Evolutionary conservation across 2,888 invertebrate genomes (phyloP).

Genomic region (Microctonus aethiopoides): DNA sequence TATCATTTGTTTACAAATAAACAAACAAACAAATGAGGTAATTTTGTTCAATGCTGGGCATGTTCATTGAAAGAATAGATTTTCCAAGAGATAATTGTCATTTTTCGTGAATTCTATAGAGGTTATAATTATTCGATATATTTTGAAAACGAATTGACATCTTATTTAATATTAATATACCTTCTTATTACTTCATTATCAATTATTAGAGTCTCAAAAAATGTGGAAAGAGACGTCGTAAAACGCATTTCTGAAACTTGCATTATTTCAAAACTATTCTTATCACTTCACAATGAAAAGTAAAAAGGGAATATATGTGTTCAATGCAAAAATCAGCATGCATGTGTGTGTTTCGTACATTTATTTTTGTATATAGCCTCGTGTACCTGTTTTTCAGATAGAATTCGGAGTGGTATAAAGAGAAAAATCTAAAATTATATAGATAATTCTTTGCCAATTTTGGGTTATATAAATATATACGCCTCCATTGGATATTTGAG

Average conservation of each 20-base stretch:
- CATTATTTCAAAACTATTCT: no score
- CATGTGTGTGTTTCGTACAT: background rate
- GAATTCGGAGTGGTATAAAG: background rate
- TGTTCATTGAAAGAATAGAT: constrained; percentile 4
- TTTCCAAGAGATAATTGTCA: constrained; percentile 9
- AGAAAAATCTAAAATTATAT: background rate
- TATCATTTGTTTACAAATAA: constrained; percentile 35
- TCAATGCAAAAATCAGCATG: background rate
- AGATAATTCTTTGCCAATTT: background rate
- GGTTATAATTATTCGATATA: no score
- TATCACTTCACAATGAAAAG: no score
- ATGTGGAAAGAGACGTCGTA: no score
- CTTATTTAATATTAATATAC: no score
- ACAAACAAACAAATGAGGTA: constrained; percentile 44
- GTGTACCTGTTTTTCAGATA: background rate
- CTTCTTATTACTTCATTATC: no score
- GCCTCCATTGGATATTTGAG: constrained; percentile 9
- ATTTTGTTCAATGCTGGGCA: constrained; percentile 37
- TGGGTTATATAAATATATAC: no score
- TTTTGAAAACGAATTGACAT: no score
- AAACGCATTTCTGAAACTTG: no score
- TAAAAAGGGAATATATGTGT: background rate
- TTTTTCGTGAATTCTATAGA: constrained; percentile 3
- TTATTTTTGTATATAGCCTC: background rate
- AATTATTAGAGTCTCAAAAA: no score